Evolutionary conservation across 2,888 invertebrate genomes (phyloP).

Genomic region (Microctonus hyperodae): DNA sequence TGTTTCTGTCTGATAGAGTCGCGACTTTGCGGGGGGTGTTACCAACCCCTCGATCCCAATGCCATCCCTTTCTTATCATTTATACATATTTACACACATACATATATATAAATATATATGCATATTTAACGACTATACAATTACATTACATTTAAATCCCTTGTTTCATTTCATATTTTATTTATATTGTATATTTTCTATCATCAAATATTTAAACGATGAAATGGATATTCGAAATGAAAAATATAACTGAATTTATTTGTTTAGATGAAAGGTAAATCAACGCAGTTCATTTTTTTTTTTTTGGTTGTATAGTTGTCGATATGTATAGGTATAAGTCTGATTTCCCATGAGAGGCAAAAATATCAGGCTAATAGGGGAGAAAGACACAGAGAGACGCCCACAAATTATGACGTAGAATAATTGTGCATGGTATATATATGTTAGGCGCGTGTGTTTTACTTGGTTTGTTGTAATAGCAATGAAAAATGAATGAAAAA

Average conservation of each 20-base stretch:
- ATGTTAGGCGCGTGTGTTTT: not conserved
- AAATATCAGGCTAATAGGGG: not conserved
- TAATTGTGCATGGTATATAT: not conserved
- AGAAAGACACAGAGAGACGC: not conserved
- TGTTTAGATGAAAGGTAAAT: not conserved
- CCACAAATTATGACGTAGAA: not conserved
- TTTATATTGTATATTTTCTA: not conserved
- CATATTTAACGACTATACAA: not conserved
- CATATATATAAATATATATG: not conserved
- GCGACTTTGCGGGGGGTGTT: constrained; percentile 43
- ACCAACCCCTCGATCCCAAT: constrained; percentile 26
- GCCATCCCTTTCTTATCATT: not conserved
- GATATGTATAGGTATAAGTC: not conserved
- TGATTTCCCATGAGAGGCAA: constrained; percentile 10
- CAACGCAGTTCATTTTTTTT: not conserved
- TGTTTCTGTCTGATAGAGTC: constrained; percentile 32
- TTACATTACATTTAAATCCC: not conserved
- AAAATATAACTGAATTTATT: not conserved
- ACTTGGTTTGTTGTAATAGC: constrained; percentile 17
- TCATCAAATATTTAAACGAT: not conserved
- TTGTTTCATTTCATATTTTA: not conserved
- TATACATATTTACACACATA: not conserved
- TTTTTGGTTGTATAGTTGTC: not conserved
- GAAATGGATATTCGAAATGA: not conserved
- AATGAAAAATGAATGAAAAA: too few species aligned